These are phyloP conservation scores for Hemiscyllium ocellatum DNA, from an alignment of 2,113 vertebrate genomes.

Conservation along the genomic window DNA sequence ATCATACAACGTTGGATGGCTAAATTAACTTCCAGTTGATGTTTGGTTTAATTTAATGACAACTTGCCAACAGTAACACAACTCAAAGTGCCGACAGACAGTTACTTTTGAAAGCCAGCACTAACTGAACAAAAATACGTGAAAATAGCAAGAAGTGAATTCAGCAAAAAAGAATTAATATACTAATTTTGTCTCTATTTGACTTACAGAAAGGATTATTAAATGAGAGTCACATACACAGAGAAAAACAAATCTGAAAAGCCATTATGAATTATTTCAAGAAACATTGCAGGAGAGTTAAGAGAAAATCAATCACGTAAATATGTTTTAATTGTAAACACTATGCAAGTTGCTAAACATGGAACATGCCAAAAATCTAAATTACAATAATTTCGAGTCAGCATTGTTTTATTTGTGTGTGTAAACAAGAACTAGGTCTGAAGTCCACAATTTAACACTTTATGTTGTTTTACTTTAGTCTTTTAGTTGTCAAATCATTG, in stretches of 20 bases:
- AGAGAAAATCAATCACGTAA: background rate
- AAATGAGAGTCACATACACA: background rate
- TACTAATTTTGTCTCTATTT: background rate
- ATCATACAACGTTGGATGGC: background rate
- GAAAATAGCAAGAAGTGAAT: background rate
- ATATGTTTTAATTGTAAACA: background rate
- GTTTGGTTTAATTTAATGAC: background rate
- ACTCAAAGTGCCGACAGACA: too few relatives aligned
- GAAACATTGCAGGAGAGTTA: background rate
- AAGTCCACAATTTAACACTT: background rate
- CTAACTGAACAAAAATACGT: background rate
- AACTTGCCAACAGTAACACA: background rate
- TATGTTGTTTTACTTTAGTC: background rate
- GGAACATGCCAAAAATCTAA: background rate
- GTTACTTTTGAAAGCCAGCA: background rate
- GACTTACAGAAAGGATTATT: background rate
- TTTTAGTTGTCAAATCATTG: background rate
- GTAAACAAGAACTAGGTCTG: background rate
- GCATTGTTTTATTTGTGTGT: background rate
- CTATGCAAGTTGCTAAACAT: background rate
- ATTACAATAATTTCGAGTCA: background rate
- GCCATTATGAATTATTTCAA: background rate
- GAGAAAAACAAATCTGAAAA: slow-evolving; percentile 3
- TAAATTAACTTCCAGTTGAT: background rate
- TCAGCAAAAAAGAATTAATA: background rate